These are phyloP conservation scores for Chrysina gloriosa DNA, from an alignment of 2,888 invertebrate species.

Conservation along the genomic window DNA sequence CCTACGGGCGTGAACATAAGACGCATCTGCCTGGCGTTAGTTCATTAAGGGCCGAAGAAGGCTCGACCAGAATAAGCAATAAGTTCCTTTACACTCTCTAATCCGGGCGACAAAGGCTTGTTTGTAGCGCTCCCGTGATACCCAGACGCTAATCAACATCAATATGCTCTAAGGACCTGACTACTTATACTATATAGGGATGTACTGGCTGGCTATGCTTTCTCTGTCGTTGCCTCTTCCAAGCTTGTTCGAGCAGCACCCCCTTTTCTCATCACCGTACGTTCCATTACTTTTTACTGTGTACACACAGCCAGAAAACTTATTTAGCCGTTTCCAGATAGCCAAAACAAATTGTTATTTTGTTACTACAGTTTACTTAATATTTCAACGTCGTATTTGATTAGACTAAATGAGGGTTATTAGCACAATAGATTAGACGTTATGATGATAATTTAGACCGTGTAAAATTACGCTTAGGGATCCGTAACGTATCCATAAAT, in stretches of 20 bases:
- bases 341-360: constrained; percentile 37
- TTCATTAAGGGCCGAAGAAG: constrained; percentile 56
- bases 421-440: constrained; percentile 14
- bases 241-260: not conserved
- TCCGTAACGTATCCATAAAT: not conserved
- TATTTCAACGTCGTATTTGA: constrained; percentile 29
- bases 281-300: constrained; percentile 35
- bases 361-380: constrained; percentile 29
- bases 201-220: constrained; percentile 10
- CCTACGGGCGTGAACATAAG: constrained; percentile 50
- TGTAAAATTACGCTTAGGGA: constrained; percentile 13
- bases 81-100: constrained; percentile 57
- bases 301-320: constrained; percentile 20
- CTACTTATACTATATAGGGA: constrained; percentile 43
- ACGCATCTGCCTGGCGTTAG: constrained; percentile 49
- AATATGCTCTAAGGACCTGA: constrained; percentile 55
- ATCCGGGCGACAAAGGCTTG: constrained; percentile 57
- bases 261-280: constrained; percentile 36
- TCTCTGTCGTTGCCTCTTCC: constrained; percentile 2
- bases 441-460: constrained; percentile 16
- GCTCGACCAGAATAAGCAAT: constrained; percentile 58
- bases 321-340: constrained; percentile 26
- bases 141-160: constrained; percentile 56
- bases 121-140: constrained; percentile 55
- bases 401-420: constrained; percentile 20